Evolutionary conservation across 2,113 vertebrate species (phyloP), one percentile per base, ranked within the genome.

Genomic region (Scophthalmus maximus): DNA sequence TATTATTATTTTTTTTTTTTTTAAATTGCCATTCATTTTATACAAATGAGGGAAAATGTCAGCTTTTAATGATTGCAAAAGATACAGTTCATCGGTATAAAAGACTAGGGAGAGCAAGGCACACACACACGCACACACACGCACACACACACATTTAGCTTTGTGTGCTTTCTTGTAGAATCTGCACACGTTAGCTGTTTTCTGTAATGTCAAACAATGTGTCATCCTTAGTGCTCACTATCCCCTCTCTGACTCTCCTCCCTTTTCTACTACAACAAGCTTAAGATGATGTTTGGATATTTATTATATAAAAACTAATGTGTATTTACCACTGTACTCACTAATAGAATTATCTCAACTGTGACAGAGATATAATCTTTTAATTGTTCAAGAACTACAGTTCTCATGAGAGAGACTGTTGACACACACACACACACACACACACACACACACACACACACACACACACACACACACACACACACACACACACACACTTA

Each of bases 211-310:
- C 80, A 90, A 80, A 89, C 89, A 87, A 86, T 95, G 93, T 93
- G 84, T 95, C 94, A 88, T 71, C 79, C 89, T 52, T 61, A 92
- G 68, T 89, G 92, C 90, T 91, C 94, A 83, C 92, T 93, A 93
- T 93, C 14, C 14, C 18, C 0, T 38, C 36, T 38, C 36, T 38
- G n/a, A n/a, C 42, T 46, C 42, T 18, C 18, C 18, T 46, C 42
- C 36, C 36, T 38, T 38, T 34, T 46, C 44, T 20, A 18, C n/a
- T 46, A 7, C 44, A 46, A 25, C 44, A 46, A 47, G 38, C 12
- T 12, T 5, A 10, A n/a, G n/a, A 15, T 23, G 9, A 25, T 55
- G 1, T 12, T 46, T 10, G 4, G 3, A 34, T 32, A 22, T 46
- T 62, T 30, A 3, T 53, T 53, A 46, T 46, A 26, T 20, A 47